Conservation (phyloP, 2,888 invertebrate species). For the Cryptocephalus moraei region DNA sequence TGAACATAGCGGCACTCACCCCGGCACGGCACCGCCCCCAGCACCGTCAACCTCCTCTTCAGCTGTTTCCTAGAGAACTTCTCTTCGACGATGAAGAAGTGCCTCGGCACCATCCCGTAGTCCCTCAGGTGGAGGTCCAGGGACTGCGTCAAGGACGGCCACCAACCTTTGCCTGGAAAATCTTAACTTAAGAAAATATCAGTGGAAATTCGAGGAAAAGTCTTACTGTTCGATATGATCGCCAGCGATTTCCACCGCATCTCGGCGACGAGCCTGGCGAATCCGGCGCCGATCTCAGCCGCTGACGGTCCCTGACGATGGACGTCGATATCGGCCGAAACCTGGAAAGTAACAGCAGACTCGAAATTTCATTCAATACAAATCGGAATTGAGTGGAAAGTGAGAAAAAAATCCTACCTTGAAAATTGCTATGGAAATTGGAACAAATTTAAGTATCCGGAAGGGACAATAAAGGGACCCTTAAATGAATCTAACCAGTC, state of each 20-base stretch:
- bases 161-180: constrained; percentile 44
- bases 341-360: constrained; percentile 5
- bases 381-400: no score
- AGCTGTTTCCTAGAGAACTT: constrained; percentile 34
- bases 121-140: constrained; percentile 42
- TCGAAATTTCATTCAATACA: no score
- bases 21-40: constrained; percentile 40
- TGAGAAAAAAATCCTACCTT: no score
- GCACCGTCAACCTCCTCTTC: constrained; percentile 36
- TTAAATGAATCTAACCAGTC: no score
- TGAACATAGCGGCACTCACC: constrained; percentile 31
- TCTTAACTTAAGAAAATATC: no score
- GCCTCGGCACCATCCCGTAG: constrained; percentile 42
- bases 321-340: constrained; percentile 10
- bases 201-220: no score
- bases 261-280: constrained; percentile 40
- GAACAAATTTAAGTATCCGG: no score
- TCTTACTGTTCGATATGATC: constrained; percentile 44
- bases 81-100: constrained; percentile 40
- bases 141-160: constrained; percentile 43
- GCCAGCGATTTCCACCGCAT: constrained; percentile 47
- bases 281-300: constrained; percentile 38
- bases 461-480: no score
- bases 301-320: constrained; percentile 35
- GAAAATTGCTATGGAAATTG: no score